These are phyloP conservation scores for Theocolax elegans DNA, from an alignment of 1,140 invertebrate species.

Conservation along the genomic window DNA sequence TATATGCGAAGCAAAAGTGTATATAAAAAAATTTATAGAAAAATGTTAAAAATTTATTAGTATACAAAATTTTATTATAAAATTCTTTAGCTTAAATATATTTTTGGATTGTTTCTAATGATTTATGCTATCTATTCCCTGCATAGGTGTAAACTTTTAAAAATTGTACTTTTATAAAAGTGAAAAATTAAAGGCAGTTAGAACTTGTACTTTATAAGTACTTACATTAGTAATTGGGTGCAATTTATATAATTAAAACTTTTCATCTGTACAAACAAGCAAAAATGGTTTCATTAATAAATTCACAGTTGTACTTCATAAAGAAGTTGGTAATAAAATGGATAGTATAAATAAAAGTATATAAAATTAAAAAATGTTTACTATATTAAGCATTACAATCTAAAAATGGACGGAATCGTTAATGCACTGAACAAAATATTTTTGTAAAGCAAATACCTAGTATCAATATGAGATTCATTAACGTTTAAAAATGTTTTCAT, in stretches of 20 bases:
- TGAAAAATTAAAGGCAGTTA: constrained; percentile 18
- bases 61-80: constrained; percentile 16
- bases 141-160: too few relatives aligned
- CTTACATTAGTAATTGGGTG: constrained; percentile 3
- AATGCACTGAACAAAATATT: constrained; percentile 17
- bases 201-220: constrained; percentile 17
- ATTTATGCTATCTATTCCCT: constrained; percentile 12
- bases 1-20: constrained; percentile 8
- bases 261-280: constrained; percentile 5
- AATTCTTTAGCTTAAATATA: neutral
- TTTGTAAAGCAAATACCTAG: constrained; percentile 19
- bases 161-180: neutral
- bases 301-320: neutral
- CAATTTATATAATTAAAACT: constrained; percentile 11
- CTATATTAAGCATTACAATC: constrained; percentile 29
- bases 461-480: constrained; percentile 16
- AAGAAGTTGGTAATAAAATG: neutral
- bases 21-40: constrained; percentile 19
- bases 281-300: constrained; percentile 2
- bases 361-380: constrained; percentile 34
- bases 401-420: constrained; percentile 46
- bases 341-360: too few relatives aligned
- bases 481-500: neutral
- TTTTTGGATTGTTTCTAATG: neutral
- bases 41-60: constrained; percentile 40